phyloP scores from a whole-genome alignment of 2,888 invertebrate species.

The Hermaeophaga mercurialis region DNA sequence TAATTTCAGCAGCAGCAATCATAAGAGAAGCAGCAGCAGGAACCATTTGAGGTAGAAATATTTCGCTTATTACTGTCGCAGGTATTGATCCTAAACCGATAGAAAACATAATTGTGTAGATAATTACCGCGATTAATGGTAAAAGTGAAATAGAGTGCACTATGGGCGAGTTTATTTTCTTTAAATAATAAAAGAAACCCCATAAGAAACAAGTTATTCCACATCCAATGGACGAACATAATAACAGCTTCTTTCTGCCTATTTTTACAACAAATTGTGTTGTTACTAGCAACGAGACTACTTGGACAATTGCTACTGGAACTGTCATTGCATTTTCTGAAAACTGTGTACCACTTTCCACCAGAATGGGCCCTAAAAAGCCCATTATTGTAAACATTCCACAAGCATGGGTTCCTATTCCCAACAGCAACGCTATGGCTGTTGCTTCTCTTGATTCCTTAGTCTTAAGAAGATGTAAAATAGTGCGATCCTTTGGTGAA shows the following conservation, averaged over 20 bases:
- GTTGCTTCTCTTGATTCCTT: not conserved
- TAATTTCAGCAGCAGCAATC: no score
- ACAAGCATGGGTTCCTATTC: not conserved
- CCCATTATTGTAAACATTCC: slow-evolving; percentile 11
- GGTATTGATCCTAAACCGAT: slow-evolving; percentile 22
- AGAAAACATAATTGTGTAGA: slow-evolving; percentile 10
- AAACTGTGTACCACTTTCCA: not conserved
- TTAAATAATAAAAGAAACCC: slow-evolving; percentile 12
- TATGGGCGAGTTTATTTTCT: slow-evolving; percentile 5
- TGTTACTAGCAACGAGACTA: not conserved
- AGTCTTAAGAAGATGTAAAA: not conserved
- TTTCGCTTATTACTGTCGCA: slow-evolving; percentile 10
- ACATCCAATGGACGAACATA: slow-evolving; percentile 1
- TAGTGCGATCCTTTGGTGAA: no score
- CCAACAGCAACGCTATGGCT: not conserved
- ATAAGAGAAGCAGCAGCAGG: slow-evolving; percentile 13
- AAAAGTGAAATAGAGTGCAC: not conserved
- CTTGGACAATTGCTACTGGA: slow-evolving; percentile 3
- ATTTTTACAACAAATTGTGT: slow-evolving; percentile 1
- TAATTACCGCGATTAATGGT: not conserved
- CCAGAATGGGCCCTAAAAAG: slow-evolving; percentile 16
- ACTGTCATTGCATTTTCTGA: slow-evolving; percentile 18
- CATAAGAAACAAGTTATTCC: not conserved
- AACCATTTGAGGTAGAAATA: slow-evolving; percentile 19
- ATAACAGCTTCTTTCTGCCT: slow-evolving; percentile 5